Evolutionary conservation across 2,888 invertebrate species (phyloP).

Genomic region (Nomada ruficornis): DNA sequence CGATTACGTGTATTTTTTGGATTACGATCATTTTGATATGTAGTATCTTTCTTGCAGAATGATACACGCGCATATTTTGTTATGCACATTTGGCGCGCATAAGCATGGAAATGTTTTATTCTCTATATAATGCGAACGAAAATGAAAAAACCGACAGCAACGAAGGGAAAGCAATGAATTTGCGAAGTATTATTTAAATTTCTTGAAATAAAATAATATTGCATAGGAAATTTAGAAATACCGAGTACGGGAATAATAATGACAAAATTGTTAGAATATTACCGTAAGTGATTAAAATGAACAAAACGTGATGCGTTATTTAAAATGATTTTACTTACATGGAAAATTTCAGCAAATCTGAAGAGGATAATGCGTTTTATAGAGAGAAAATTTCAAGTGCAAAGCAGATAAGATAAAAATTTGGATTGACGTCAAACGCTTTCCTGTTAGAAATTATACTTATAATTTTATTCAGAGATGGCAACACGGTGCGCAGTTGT

Average conservation of each 20-base stretch:
- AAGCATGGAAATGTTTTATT: too few species aligned
- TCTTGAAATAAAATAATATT: neutral
- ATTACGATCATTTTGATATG: slow-evolving; percentile 12
- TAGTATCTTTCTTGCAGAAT: neutral
- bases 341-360: neutral
- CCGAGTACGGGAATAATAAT: neutral
- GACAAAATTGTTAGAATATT: neutral
- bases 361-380: neutral
- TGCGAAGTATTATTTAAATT: neutral
- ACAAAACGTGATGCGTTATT: neutral
- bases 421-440: slow-evolving; percentile 33
- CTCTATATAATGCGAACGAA: too few species aligned
- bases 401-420: slow-evolving; percentile 23
- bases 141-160: neutral
- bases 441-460: slow-evolving; percentile 25
- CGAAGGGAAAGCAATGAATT: neutral
- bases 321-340: neutral
- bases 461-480: slow-evolving; percentile 47
- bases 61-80: neutral
- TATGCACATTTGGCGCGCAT: neutral
- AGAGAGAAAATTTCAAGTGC: neutral
- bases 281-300: neutral
- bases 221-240: neutral
- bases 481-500: slow-evolving; percentile 30
- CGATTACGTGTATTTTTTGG: neutral